These are phyloP conservation scores for Theristicus caerulescens DNA, from an alignment of 2,113 vertebrate species.

Conservation along the genomic window DNA sequence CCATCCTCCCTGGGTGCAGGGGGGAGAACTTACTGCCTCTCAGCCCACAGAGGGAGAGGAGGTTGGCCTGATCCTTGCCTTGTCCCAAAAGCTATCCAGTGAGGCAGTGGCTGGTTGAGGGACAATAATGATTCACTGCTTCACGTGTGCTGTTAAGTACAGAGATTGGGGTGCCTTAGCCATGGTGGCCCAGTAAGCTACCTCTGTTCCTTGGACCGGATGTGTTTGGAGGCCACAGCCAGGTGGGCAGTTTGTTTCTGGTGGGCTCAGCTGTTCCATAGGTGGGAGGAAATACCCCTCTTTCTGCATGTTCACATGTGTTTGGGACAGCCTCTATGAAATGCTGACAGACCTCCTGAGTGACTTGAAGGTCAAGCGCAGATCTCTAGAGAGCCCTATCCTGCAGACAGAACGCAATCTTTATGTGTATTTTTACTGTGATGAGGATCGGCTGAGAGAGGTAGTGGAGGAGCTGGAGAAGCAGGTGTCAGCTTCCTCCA, in stretches of 20 bases:
- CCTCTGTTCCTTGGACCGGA: not conserved
- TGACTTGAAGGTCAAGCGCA: not conserved
- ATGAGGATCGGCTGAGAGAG: not conserved
- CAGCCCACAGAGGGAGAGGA: not conserved
- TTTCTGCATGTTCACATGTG: not conserved
- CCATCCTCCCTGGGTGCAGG: not conserved
- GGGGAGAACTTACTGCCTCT: not conserved
- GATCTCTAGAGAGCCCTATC: not conserved
- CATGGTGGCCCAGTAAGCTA: not conserved
- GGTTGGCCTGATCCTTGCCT: not conserved
- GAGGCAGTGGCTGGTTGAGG: not conserved
- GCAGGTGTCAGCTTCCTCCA: not conserved
- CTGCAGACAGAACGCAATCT: not conserved
- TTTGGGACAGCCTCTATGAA: not conserved
- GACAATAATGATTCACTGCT: not conserved
- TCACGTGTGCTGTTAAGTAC: not conserved
- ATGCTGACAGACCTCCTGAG: not conserved
- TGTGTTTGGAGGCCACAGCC: not conserved
- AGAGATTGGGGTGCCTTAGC: not conserved
- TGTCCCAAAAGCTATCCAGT: not conserved
- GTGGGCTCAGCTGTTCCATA: not conserved
- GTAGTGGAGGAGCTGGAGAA: constrained; percentile 41
- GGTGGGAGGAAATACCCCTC: not conserved
- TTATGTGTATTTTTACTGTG: constrained; percentile 21
- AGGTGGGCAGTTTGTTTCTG: not conserved